Percentiles rank a stretch among this genome's conserved stretches.
Conservation (phyloP, 1,140 invertebrate genomes). For the Halyomorpha halys region DNA sequence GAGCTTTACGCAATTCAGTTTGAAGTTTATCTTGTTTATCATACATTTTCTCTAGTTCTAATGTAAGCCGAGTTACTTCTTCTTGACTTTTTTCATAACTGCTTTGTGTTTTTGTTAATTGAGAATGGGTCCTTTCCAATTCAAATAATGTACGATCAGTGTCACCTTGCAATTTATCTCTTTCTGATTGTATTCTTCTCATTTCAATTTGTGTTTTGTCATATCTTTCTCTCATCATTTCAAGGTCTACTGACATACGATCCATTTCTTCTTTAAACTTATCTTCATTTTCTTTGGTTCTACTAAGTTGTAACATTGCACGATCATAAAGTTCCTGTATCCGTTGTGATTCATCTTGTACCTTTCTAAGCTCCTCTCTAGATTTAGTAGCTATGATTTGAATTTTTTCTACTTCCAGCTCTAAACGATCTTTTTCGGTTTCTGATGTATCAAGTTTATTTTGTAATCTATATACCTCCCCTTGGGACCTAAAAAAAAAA, state of each 20-base stretch:
- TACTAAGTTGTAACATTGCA: conserved; percentile 65
- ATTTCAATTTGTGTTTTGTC: conserved; percentile 80
- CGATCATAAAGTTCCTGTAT: conserved; percentile 80
- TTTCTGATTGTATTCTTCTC: conserved; percentile 66
- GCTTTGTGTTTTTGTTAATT: conserved; percentile 68
- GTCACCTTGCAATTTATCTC: conserved; percentile 74
- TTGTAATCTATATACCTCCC: conserved; percentile 76
- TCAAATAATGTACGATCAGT: conserved; percentile 77
- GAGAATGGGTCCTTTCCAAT: conserved; percentile 68
- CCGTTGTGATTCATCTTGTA: conserved; percentile 71
- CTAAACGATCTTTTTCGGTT: conserved; percentile 72
- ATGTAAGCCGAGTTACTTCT: conserved; percentile 70
- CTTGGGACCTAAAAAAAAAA: conserved; percentile 57
- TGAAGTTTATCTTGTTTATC: conserved; percentile 80
- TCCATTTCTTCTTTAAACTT: conserved; percentile 83
- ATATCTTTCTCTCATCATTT: conserved; percentile 79
- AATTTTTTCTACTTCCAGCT: conserved; percentile 77
- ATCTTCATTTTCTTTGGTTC: conserved; percentile 81
- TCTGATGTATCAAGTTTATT: conserved; percentile 76
- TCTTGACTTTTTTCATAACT: conserved; percentile 80
- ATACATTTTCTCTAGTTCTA: conserved; percentile 81
- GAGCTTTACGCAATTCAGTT: conserved; percentile 66
- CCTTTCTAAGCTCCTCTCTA: conserved; percentile 72
- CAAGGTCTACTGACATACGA: conserved; percentile 60
- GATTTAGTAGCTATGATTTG: conserved; percentile 64